Conservation (phyloP, 2,797 vertebrate species). For the Neostethus bicornis region DNA sequence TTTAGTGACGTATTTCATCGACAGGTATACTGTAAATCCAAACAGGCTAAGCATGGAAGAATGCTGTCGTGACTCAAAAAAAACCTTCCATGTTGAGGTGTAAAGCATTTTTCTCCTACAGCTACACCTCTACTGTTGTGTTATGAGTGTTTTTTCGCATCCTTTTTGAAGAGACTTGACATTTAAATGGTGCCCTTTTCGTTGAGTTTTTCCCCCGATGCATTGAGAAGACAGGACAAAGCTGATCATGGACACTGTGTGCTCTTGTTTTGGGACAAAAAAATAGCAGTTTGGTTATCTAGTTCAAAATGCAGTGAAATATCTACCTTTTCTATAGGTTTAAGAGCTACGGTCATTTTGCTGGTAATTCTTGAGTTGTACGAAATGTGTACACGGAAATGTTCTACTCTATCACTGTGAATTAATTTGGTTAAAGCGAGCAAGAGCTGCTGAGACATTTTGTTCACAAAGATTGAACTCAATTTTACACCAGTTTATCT, state of each 20-base stretch:
- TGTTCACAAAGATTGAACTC: background rate
- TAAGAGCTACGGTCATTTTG: background rate
- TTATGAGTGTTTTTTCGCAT: constrained; percentile 2
- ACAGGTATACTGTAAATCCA: background rate
- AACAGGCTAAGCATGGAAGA: background rate
- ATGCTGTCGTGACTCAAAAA: background rate
- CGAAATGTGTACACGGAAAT: background rate
- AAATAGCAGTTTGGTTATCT: constrained; percentile 12
- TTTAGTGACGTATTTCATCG: background rate
- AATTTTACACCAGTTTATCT: too few species aligned
- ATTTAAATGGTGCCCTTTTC: constrained; percentile 22
- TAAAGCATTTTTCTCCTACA: background rate
- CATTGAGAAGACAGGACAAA: background rate
- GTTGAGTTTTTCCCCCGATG: background rate
- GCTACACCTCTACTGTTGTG: background rate
- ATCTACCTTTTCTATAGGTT: background rate
- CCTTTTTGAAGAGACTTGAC: constrained; percentile 9
- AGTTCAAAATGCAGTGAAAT: background rate
- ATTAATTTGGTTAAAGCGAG: background rate
- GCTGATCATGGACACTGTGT: constrained; percentile 1
- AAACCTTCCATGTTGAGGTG: background rate
- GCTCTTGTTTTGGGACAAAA: background rate
- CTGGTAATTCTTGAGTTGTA: background rate
- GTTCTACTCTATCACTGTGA: background rate
- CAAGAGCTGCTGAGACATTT: background rate